Conservation (phyloP, 1,140 invertebrate genomes). For the Macrobrachium rosenbergii region DNA sequence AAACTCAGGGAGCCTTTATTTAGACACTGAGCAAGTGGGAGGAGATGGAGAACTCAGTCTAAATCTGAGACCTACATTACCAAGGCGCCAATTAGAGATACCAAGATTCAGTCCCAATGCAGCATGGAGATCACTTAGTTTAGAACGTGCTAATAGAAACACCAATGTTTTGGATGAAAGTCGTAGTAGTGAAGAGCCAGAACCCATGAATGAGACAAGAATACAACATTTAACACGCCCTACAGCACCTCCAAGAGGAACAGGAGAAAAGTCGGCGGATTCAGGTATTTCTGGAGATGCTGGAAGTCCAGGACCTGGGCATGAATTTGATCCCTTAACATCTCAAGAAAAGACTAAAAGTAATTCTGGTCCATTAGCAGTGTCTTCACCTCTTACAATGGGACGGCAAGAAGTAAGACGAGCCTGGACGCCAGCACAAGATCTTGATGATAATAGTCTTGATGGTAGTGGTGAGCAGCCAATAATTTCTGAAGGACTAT, state of each 20-base stretch:
- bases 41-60: slow-evolving; percentile 76
- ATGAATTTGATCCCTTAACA: slow-evolving; percentile 64
- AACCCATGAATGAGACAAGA: slow-evolving; percentile 72
- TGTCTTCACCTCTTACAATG: slow-evolving; percentile 67
- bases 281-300: slow-evolving; percentile 84
- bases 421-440: slow-evolving; percentile 85
- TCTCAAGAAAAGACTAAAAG: slow-evolving; percentile 48
- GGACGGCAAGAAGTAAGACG: slow-evolving; percentile 49
- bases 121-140: slow-evolving; percentile 81
- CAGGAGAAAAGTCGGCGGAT: slow-evolving; percentile 80
- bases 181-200: slow-evolving; percentile 68
- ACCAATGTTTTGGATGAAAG: slow-evolving; percentile 49
- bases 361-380: slow-evolving; percentile 66
- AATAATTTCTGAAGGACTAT: slow-evolving; percentile 55
- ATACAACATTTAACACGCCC: slow-evolving; percentile 74
- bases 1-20: slow-evolving; percentile 63
- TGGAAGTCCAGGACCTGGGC: slow-evolving; percentile 71
- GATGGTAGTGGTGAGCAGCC: slow-evolving; percentile 76
- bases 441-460: slow-evolving; percentile 78
- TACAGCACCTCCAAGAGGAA: slow-evolving; percentile 71
- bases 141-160: slow-evolving; percentile 63
- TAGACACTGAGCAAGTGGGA: slow-evolving; percentile 64
- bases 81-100: slow-evolving; percentile 81
- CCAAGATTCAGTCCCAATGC: slow-evolving; percentile 84
- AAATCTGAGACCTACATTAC: slow-evolving; percentile 81